phyloP scores from a whole-genome alignment of 2,113 vertebrate genomes.

The Hassar affinis region DNA sequence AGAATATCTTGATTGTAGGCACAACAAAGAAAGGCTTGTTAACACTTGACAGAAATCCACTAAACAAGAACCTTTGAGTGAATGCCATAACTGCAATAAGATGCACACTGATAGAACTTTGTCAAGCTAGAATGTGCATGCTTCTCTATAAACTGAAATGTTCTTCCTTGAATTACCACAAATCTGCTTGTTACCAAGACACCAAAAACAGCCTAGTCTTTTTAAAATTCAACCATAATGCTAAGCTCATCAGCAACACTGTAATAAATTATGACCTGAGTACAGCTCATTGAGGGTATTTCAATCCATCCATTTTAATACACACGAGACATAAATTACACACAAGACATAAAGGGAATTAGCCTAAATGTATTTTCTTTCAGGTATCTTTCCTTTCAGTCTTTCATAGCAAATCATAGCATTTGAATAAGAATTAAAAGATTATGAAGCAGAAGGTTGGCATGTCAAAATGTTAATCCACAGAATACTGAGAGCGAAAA shows the following conservation, averaged over 20 bases:
- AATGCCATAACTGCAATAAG: no score
- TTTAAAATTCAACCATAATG: constrained; percentile 12
- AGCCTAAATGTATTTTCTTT: constrained; percentile 41
- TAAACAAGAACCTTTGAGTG: no score
- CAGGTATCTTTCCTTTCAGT: constrained; percentile 37
- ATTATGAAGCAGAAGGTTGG: constrained; percentile 16
- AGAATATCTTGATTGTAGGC: no score
- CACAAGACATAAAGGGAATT: constrained; percentile 25
- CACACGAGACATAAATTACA: constrained; percentile 1
- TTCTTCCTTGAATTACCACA: neutral
- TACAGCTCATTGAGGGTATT: constrained; percentile 21
- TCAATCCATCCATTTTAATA: constrained; percentile 14
- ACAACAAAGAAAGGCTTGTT: no score
- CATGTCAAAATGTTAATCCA: constrained; percentile 27
- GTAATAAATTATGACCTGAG: neutral
- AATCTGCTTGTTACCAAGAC: neutral
- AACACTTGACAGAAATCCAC: no score
- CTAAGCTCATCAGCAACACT: neutral
- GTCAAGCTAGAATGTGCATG: no score
- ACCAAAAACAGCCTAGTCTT: neutral
- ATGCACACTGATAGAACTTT: no score
- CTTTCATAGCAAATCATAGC: constrained; percentile 35
- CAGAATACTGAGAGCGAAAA: neutral
- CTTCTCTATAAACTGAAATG: neutral
- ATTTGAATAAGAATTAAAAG: constrained; percentile 51